Conservation (phyloP, 2,888 invertebrate genomes). For the Lithophane semibrunnea region DNA sequence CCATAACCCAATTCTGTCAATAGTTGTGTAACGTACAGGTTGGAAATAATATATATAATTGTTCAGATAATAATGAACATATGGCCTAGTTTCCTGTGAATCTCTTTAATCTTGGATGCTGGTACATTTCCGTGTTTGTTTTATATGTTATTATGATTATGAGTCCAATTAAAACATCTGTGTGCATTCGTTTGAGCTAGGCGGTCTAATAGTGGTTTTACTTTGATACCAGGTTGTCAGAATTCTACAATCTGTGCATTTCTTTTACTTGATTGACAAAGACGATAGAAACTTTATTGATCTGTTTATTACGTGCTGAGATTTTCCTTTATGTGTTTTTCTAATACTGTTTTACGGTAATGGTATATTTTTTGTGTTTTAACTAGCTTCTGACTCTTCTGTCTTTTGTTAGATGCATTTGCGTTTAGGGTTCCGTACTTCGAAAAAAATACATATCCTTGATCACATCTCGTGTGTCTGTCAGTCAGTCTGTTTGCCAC, state of each 20-base stretch:
- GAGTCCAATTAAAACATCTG: slow-evolving; percentile 42
- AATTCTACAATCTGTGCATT: slow-evolving; percentile 12
- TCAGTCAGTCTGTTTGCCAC: neutral
- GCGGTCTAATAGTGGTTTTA: slow-evolving; percentile 23
- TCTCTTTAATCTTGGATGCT: slow-evolving; percentile 50
- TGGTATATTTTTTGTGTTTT: neutral
- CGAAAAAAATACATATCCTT: neutral
- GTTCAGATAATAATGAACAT: slow-evolving; percentile 22
- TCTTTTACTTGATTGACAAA: neutral
- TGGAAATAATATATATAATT: slow-evolving; percentile 61
- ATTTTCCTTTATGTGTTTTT: neutral
- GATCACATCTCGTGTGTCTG: neutral
- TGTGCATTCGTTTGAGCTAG: slow-evolving; percentile 28
- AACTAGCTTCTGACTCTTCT: neutral
- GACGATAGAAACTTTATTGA: neutral
- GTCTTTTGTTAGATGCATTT: neutral
- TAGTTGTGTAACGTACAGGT: slow-evolving; percentile 40
- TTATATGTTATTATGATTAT: slow-evolving; percentile 41
- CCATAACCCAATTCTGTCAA: slow-evolving; percentile 50
- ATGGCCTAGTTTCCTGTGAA: slow-evolving; percentile 30
- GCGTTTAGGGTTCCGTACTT: too few species aligned
- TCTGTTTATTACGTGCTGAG: neutral
- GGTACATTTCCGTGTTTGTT: slow-evolving; percentile 33
- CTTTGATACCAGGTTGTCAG: slow-evolving; percentile 26
- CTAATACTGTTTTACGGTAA: neutral